Percentiles rank a stretch among this genome's conserved stretches.
phyloP scores from a whole-genome alignment of 1,140 invertebrate species.

The Nixonia krombeini region DNA sequence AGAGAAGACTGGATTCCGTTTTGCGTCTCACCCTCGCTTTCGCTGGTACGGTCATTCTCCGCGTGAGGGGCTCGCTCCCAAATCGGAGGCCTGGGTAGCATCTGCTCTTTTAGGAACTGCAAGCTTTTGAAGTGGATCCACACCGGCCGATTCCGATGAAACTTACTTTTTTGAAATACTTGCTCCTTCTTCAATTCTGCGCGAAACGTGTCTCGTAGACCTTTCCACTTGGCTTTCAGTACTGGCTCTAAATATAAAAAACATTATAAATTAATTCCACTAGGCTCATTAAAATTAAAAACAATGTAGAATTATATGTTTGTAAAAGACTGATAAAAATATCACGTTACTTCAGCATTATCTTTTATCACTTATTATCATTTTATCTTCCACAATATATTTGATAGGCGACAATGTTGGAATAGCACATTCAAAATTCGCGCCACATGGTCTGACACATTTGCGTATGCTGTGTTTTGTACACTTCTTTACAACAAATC shows the following conservation, averaged over 20 bases:
- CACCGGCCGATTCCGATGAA: constrained; percentile 58
- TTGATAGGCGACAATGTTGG: too few species aligned
- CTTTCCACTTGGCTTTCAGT: constrained; percentile 71
- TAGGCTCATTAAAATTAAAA: too few species aligned
- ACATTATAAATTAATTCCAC: too few species aligned
- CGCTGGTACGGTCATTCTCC: constrained; percentile 40
- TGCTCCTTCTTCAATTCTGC: constrained; percentile 69
- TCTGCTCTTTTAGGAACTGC: constrained; percentile 67
- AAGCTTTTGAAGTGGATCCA: constrained; percentile 68
- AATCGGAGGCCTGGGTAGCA: constrained; percentile 64
- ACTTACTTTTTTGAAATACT: constrained; percentile 61
- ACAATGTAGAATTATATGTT: not conserved
- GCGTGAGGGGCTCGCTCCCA: constrained; percentile 58
- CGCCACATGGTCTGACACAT: too few species aligned
- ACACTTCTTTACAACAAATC: too few species aligned
- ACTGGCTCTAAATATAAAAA: constrained; percentile 56
- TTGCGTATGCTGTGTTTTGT: too few species aligned
- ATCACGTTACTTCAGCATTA: too few species aligned
- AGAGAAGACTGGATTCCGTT: constrained; percentile 37
- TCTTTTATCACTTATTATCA: too few species aligned
- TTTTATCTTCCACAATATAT: too few species aligned
- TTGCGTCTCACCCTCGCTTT: constrained; percentile 48
- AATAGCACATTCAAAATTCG: too few species aligned
- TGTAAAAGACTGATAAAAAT: too few species aligned
- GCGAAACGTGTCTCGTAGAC: constrained; percentile 68